These are phyloP conservation scores for Bombus turneri DNA, from an alignment of 1,140 invertebrate species.

Conservation along the genomic window DNA sequence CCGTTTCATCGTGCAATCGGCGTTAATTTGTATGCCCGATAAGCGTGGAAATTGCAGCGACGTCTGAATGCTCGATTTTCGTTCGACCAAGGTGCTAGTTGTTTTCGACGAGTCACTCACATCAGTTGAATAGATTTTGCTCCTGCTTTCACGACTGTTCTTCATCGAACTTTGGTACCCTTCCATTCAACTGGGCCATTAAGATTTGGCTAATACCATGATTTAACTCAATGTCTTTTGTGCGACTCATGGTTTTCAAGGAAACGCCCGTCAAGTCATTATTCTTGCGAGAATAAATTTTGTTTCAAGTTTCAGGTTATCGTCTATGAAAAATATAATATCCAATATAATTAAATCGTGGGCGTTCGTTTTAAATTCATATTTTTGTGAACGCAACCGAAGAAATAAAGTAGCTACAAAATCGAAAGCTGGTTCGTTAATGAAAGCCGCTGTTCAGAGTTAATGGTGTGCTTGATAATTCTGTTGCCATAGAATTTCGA, in stretches of 20 bases:
- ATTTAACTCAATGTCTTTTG: not conserved
- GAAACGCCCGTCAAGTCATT: not conserved
- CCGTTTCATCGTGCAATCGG: slow-evolving; percentile 3
- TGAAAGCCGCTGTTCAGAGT: not conserved
- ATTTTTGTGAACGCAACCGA: no score
- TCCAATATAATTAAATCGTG: not conserved
- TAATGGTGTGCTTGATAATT: not conserved
- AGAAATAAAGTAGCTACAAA: no score
- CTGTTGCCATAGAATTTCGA: not conserved
- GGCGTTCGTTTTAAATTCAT: no score
- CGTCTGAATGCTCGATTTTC: slow-evolving; percentile 20
- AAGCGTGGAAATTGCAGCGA: slow-evolving; percentile 4
- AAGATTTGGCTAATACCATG: not conserved
- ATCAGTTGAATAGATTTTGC: slow-evolving; percentile 5
- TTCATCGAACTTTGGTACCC: slow-evolving; percentile 13
- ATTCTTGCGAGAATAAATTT: not conserved
- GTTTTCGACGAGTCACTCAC: not conserved
- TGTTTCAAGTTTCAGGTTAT: not conserved
- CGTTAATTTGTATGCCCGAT: slow-evolving; percentile 27
- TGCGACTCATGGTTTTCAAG: not conserved
- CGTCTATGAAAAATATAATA: not conserved
- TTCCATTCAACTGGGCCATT: not conserved
- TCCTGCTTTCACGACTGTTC: not conserved
- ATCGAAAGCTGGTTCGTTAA: not conserved
- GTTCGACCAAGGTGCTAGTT: not conserved